A percentile compares a stretch with the other conserved stretches of the same genome.
Evolutionary conservation across 2,113 vertebrate species (phyloP).

Genomic region (Macroglossus sobrinus): DNA sequence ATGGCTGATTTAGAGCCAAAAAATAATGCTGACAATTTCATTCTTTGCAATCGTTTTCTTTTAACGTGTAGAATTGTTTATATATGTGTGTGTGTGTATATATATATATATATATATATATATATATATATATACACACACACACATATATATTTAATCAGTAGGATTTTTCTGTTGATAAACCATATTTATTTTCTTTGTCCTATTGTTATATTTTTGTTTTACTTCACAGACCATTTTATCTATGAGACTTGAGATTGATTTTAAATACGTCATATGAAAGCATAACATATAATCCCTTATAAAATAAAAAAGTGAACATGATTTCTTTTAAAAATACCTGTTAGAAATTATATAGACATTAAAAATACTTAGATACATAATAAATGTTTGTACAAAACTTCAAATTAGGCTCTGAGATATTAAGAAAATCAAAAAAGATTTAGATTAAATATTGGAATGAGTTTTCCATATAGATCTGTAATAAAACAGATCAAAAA

Average conservation of each 20-base stretch:
- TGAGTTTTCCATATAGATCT: not conserved
- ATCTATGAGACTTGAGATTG: not conserved
- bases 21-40: constrained; percentile 48
- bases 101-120: no score
- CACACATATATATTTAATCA: not conserved
- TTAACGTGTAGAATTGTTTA: not conserved
- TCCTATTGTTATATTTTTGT: not conserved
- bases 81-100: no score
- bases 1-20: constrained; percentile 58
- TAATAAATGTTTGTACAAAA: not conserved
- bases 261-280: not conserved
- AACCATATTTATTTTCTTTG: not conserved
- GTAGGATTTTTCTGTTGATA: not conserved
- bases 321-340: not conserved
- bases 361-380: not conserved
- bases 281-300: not conserved
- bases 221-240: not conserved
- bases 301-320: not conserved
- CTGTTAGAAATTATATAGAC: not conserved
- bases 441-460: not conserved
- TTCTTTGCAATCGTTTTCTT: not conserved
- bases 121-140: no score
- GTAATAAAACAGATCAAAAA: not conserved
- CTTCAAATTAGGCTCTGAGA: not conserved
- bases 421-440: not conserved